These are phyloP conservation scores for Dicerorhinus sumatrensis DNA, from an alignment of 2,113 vertebrate species.

Conservation along the genomic window DNA sequence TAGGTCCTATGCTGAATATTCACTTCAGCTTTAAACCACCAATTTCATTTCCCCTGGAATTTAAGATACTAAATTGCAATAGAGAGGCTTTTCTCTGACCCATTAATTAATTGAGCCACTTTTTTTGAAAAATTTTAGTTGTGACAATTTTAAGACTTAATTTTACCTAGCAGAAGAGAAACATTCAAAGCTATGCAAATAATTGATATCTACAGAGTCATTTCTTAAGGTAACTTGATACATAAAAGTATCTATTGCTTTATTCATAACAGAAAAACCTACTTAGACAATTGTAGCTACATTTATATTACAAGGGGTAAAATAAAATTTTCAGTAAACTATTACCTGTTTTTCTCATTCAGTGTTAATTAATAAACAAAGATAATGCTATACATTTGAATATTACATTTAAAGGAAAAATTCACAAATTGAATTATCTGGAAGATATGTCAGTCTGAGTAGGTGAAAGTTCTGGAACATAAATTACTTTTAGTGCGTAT, in stretches of 20 bases:
- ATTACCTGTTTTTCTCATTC: conserved; percentile 63
- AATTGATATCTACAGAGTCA: conserved; percentile 79
- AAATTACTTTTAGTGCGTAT: conserved; percentile 53
- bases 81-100: conserved; percentile 70
- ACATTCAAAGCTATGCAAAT: conserved; percentile 78
- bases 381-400: conserved; percentile 56
- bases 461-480: conserved; percentile 30
- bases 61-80: conserved; percentile 69
- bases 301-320: conserved; percentile 58
- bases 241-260: conserved; percentile 68
- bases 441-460: conserved; percentile 44
- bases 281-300: conserved; percentile 52
- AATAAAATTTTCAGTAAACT: background rate
- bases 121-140: conserved; percentile 72
- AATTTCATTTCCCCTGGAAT: conserved; percentile 69
- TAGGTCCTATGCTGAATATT: conserved; percentile 67
- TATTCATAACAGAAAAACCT: conserved; percentile 73
- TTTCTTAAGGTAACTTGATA: conserved; percentile 80
- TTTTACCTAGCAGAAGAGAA: conserved; percentile 82
- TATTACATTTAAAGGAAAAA: conserved; percentile 57
- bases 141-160: conserved; percentile 82
- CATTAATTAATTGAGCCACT: conserved; percentile 63
- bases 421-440: conserved; percentile 46
- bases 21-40: conserved; percentile 78
- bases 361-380: conserved; percentile 56